phyloP scores from a whole-genome alignment of 2,888 invertebrate genomes.

The Coenonympha glycerion region DNA sequence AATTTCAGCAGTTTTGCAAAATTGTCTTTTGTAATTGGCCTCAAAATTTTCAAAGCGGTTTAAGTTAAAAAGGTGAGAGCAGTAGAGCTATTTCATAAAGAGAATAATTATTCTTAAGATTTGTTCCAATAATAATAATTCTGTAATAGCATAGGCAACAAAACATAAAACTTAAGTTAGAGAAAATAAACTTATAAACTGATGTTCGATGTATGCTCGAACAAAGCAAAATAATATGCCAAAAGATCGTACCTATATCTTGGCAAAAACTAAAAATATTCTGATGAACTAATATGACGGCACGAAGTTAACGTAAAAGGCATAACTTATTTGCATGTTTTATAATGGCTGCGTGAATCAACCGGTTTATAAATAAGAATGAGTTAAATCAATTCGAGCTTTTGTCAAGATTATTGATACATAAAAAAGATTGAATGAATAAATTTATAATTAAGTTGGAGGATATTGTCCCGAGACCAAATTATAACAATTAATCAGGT shows the following conservation, averaged over 20 bases:
- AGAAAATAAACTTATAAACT: too few species aligned
- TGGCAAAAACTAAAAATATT: not conserved
- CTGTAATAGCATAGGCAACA: too few species aligned
- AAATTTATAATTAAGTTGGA: not conserved
- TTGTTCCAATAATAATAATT: too few species aligned
- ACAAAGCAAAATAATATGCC: not conserved
- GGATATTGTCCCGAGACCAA: too few species aligned
- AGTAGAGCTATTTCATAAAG: too few species aligned
- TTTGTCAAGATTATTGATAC: not conserved
- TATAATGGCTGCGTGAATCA: not conserved
- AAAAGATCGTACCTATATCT: not conserved
- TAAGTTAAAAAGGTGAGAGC: too few species aligned
- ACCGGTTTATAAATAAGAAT: not conserved
- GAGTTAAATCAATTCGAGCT: not conserved
- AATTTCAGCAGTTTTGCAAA: too few species aligned
- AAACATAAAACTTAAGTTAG: too few species aligned
- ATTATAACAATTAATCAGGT: too few species aligned
- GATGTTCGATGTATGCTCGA: not conserved
- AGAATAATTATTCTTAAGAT: too few species aligned
- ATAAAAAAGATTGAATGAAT: not conserved
- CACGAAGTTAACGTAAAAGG: constrained; percentile 3
- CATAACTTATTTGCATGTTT: not conserved
- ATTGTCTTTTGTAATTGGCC: too few species aligned
- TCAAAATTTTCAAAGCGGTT: too few species aligned
- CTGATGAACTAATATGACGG: constrained; percentile 1